Conservation (phyloP, 2,113 vertebrate genomes). For the Callospermophilus lateralis region DNA sequence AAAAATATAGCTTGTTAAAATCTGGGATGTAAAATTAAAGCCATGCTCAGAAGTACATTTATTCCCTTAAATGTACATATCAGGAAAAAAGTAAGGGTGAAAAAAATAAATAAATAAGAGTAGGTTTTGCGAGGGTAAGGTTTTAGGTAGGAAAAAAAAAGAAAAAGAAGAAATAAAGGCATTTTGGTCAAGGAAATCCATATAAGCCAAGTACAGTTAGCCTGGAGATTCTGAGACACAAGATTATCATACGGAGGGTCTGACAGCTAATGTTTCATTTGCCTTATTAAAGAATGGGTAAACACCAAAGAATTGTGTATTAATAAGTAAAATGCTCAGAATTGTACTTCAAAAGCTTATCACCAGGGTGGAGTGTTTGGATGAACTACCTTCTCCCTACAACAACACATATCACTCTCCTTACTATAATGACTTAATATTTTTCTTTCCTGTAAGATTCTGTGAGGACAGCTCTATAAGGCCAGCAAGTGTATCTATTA, state of each 20-base stretch:
- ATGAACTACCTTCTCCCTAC: neutral
- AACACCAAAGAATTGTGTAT: neutral
- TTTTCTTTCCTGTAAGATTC: neutral
- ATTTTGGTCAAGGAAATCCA: neutral
- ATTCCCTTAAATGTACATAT: neutral
- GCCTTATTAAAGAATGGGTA: neutral
- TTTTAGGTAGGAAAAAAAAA: neutral
- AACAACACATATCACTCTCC: neutral
- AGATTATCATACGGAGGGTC: rapidly evolving
- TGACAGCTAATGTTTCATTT: neutral
- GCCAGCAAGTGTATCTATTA: neutral
- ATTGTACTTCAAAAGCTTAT: neutral
- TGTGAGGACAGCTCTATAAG: neutral
- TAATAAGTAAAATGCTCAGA: neutral
- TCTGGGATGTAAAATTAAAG: neutral
- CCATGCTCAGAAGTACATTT: neutral
- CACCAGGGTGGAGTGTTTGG: neutral
- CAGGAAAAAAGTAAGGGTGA: neutral
- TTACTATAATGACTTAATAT: neutral
- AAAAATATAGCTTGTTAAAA: neutral
- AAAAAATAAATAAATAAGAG: neutral
- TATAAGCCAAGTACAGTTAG: neutral
- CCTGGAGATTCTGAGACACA: neutral
- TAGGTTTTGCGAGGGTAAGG: neutral
- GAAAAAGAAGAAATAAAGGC: neutral